phyloP scores from a whole-genome alignment of 2,797 vertebrate species.

The Takifugu ocellatus region DNA sequence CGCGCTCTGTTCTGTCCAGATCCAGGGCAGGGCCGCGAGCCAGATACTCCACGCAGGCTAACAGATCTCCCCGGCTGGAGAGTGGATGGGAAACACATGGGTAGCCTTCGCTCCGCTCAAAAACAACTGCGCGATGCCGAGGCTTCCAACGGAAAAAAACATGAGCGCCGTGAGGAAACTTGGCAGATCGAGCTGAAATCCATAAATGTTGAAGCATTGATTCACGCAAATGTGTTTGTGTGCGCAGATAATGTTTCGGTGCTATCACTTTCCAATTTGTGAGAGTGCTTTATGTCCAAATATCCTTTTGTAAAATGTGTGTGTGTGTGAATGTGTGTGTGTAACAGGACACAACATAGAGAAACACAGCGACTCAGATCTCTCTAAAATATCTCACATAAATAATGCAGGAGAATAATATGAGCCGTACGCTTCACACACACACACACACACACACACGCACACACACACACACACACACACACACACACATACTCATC shows the following conservation, averaged over 20 bases:
- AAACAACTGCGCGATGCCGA: conserved; percentile 55
- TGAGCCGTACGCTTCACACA: conserved; percentile 10
- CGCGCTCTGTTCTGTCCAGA: conserved; percentile 23
- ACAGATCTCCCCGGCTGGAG: conserved; percentile 61
- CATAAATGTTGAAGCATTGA: conserved; percentile 43
- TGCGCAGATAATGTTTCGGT: conserved; percentile 27
- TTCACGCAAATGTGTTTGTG: conserved; percentile 10
- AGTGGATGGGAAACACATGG: conserved; percentile 76
- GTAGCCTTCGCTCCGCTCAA: conserved; percentile 55
- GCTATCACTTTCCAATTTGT: conserved; percentile 13
- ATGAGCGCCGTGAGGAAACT: conserved; percentile 46
- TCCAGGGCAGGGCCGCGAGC: conserved; percentile 46
- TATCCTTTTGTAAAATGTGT: neutral
- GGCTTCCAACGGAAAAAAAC: conserved; percentile 47
- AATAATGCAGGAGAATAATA: conserved; percentile 44
- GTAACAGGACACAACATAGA: conserved; percentile 15
- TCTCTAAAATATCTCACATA: conserved; percentile 40
- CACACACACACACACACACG: neutral
- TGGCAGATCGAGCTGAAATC: conserved; percentile 47
- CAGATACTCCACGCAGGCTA: conserved; percentile 54
- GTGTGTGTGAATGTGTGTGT: neutral
- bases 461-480: conserved; percentile 12
- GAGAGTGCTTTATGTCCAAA: conserved; percentile 13
- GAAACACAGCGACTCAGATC: conserved; percentile 23
- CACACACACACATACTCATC: conserved; percentile 11